Evolutionary conservation across 2,113 vertebrate species (phyloP).

Genomic region (Pangasianodon gigas): DNA sequence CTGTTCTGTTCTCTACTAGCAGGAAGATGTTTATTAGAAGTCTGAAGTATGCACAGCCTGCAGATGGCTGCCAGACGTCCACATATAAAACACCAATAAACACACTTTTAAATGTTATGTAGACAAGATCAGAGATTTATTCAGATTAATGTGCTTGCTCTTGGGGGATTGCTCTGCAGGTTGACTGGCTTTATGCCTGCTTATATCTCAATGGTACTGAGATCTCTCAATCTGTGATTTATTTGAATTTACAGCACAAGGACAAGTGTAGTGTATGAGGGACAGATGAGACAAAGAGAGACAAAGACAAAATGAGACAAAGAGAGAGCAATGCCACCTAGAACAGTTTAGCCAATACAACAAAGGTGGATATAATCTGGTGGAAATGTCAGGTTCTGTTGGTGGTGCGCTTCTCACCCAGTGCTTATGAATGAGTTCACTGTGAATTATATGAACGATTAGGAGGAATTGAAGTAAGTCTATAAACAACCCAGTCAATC

Average conservation of each 20-base stretch:
- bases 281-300: neutral
- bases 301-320: neutral
- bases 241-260: conserved; percentile 3
- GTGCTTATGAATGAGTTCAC: neutral
- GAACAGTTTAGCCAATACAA: neutral
- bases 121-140: neutral
- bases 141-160: conserved; percentile 9
- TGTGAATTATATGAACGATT: neutral
- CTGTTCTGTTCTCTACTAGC: neutral
- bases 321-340: neutral
- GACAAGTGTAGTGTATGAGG: neutral
- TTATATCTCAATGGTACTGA: neutral
- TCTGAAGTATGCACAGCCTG: neutral
- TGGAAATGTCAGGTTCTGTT: neutral
- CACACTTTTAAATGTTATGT: conserved; percentile 7
- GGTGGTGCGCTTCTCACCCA: neutral
- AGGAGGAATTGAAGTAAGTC: neutral
- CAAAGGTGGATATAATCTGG: neutral
- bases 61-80: conserved; percentile 21
- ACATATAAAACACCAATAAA: conserved; percentile 27
- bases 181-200: neutral
- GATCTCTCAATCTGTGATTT: conserved; percentile 1
- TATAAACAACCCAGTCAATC: neutral
- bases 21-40: conserved; percentile 7
- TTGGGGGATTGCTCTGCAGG: neutral